Evolutionary conservation across 2,888 invertebrate genomes (phyloP).

Genomic region (Agrochola litura): DNA sequence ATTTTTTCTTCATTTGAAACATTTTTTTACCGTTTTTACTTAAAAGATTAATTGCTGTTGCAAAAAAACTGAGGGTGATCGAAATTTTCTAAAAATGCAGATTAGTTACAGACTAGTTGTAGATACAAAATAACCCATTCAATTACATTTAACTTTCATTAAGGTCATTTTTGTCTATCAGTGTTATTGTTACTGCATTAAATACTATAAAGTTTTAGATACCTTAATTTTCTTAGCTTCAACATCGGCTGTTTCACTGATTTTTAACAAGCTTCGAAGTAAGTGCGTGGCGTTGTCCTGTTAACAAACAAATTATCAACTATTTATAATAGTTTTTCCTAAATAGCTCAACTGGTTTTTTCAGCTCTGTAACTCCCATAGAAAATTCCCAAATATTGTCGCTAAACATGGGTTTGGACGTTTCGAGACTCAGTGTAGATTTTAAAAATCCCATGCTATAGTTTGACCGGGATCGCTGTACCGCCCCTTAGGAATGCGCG

Average conservation of each 20-base stretch:
- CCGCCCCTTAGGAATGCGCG: too few species aligned
- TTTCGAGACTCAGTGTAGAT: neutral
- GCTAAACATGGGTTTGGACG: too few species aligned
- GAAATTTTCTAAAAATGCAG: too few species aligned
- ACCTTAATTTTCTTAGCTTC: slow-evolving; percentile 79
- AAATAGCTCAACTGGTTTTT: neutral
- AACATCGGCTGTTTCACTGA: slow-evolving; percentile 78
- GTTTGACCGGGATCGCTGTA: too few species aligned
- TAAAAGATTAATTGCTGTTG: too few species aligned
- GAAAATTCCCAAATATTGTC: neutral
- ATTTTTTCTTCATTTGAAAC: too few species aligned
- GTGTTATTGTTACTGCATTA: neutral
- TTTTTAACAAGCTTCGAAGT: slow-evolving; percentile 84
- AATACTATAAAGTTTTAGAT: slow-evolving; percentile 23
- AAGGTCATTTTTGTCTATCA: too few species aligned
- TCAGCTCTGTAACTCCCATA: neutral
- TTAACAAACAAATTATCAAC: neutral
- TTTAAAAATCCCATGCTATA: neutral
- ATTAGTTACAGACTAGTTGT: too few species aligned
- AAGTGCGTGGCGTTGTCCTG: slow-evolving; percentile 84
- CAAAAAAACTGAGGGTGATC: too few species aligned
- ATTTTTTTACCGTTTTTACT: too few species aligned
- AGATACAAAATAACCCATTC: too few species aligned
- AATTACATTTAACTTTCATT: too few species aligned
- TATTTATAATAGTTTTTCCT: neutral